Base-by-base conservation (phyloP, 2,888 invertebrate genomes). In the Tetranychus truncatus region DNA sequence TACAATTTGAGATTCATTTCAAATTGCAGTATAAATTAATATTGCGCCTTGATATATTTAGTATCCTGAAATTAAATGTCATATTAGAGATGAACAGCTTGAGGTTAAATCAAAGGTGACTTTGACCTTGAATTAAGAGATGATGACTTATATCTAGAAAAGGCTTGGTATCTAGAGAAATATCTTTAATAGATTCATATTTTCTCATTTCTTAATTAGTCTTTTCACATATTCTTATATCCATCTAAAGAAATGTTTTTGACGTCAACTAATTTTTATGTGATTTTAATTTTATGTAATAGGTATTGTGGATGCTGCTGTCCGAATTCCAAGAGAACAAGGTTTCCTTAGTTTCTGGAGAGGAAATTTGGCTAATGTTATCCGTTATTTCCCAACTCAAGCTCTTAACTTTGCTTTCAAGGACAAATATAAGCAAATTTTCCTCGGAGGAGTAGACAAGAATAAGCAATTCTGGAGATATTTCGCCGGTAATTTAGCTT, bases 381-480 rank as follows among this genome's bases (percentile, higher is more conserved):
- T 95, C 83, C 86, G 95, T 81, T 94, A 94, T 83, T 94, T 94
- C 85, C 93, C 94, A 74, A 93, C 93, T 55, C 93, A 94, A 84
- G 94, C 94, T 71, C 86, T 95, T 76, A 94, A 95, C 85, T 95
- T 95, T 83, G 92, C 94, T 79, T 94, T 95, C 85, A 94, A 94
- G 84, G 96, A 96, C 84, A 88, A 92, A 81, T 94, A 93, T 85
- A 94, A 95, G 86, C 84, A 87, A 80, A 79, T 93, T 74, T 95
- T 96, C 84, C 85, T 94, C 80, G 87, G 88, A 67, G 90, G 89
- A 67, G 88, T 94, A 72, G 89, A 92, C 83, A 94, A 95, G 85
- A 89, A 92, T 81, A 91, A 88, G 73, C 88, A 91, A 81, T 94
- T 93, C 86, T 90, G 91, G 90, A 87, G 87, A 80, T 91, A 91